A percentile compares a stretch with the other conserved stretches of the same genome.
phyloP scores from a whole-genome alignment of 2,888 invertebrate genomes.

The Dromius quadrimaculatus region DNA sequence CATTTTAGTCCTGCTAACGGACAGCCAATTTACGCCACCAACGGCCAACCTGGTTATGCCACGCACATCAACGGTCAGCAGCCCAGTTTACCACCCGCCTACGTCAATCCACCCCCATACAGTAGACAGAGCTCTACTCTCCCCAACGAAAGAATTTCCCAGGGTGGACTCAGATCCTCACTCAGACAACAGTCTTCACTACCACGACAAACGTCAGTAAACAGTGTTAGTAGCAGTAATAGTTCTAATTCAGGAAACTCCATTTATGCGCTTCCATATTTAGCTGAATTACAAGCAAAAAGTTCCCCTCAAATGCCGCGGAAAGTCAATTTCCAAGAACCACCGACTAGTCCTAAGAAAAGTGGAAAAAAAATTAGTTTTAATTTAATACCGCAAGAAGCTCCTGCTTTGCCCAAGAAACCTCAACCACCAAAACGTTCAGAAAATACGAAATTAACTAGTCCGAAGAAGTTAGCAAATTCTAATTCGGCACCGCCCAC shows the following conservation, averaged over 20 bases:
- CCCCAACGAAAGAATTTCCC: conserved; percentile 62
- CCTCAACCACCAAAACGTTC: conserved; percentile 83
- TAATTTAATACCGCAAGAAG: conserved; percentile 70
- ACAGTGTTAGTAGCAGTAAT: conserved; percentile 69
- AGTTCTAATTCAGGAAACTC: conserved; percentile 65
- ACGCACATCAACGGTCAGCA: conserved; percentile 57
- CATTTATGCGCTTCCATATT: conserved; percentile 66
- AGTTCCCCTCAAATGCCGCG: conserved; percentile 70
- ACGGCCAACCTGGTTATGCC: conserved; percentile 41
- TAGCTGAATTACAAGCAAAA: conserved; percentile 71
- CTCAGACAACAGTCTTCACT: conserved; percentile 63
- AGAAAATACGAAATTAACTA: conserved; percentile 79
- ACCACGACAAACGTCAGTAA: conserved; percentile 71
- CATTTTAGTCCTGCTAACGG: conserved; percentile 22
- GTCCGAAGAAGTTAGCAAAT: conserved; percentile 81
- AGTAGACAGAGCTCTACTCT: conserved; percentile 59
- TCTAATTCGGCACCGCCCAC: conserved; percentile 81
- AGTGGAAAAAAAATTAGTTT: conserved; percentile 75
- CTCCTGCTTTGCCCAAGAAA: conserved; percentile 74
- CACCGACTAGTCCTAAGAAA: conserved; percentile 69
- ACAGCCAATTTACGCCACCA: conserved; percentile 42
- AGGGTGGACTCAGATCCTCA: conserved; percentile 61
- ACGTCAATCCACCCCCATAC: conserved; percentile 64
- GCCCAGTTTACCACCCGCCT: conserved; percentile 66
- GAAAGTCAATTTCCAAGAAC: conserved; percentile 75